These are phyloP conservation scores for Polypterus senegalus DNA, from an alignment of 2,113 vertebrate genomes.

Conservation along the genomic window DNA sequence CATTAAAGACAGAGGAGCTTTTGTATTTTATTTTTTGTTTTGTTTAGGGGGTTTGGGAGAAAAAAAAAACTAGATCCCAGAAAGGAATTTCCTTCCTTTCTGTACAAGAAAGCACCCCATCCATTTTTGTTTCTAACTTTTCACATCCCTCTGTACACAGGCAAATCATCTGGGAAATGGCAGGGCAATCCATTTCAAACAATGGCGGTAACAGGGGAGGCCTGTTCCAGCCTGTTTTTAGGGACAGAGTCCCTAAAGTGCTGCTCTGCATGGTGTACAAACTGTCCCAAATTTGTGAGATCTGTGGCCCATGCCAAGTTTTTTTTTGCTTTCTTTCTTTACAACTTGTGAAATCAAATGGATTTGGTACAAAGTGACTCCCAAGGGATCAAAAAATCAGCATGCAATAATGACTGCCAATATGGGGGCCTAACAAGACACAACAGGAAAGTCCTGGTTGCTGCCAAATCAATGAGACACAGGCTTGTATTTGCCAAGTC, in stretches of 20 bases:
- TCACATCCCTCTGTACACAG: slow-evolving; percentile 55
- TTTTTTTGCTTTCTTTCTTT: slow-evolving; percentile 30
- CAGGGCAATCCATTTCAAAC: slow-evolving; percentile 38
- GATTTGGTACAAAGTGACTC: slow-evolving; percentile 48
- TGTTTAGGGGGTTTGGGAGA: slow-evolving; percentile 36
- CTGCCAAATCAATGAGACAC: slow-evolving; percentile 20
- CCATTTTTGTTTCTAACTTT: slow-evolving; percentile 68
- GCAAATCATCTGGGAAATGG: slow-evolving; percentile 62
- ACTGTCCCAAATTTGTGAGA: slow-evolving; percentile 52
- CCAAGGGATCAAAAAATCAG: slow-evolving; percentile 33
- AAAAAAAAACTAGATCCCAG: slow-evolving; percentile 58
- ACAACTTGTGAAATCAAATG: slow-evolving; percentile 48
- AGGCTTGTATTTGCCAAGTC: slow-evolving; percentile 3
- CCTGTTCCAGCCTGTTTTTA: slow-evolving; percentile 30
- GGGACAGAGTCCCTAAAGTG: slow-evolving; percentile 33
- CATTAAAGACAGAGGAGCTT: slow-evolving; percentile 62
- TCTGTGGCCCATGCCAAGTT: slow-evolving; percentile 44
- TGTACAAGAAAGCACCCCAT: slow-evolving; percentile 49
- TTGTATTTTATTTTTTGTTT: slow-evolving; percentile 46
- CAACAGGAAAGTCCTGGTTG: slow-evolving; percentile 25
- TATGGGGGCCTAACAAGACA: slow-evolving; percentile 26
- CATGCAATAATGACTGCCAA: slow-evolving; percentile 29
- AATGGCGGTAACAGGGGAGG: slow-evolving; percentile 51
- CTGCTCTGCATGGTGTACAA: slow-evolving; percentile 44
- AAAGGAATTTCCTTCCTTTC: slow-evolving; percentile 74